Percentiles rank a stretch among this genome's conserved stretches.
These are phyloP conservation scores for Cromileptes altivelis DNA, from an alignment of 2,113 vertebrate species.

Conservation along the genomic window DNA sequence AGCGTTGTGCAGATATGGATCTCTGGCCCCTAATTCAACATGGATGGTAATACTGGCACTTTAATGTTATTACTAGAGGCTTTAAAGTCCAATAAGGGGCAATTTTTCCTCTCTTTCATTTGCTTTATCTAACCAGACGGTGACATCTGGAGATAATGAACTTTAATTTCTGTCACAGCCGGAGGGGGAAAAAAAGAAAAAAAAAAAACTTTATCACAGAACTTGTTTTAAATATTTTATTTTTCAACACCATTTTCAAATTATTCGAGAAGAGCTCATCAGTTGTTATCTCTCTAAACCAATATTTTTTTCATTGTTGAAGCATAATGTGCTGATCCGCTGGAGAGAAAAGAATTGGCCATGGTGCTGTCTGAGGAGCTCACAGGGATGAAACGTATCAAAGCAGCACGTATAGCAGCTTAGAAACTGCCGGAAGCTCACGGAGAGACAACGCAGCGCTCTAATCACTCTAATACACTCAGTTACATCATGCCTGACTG, in stretches of 20 bases:
- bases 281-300: conserved; percentile 29
- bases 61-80: conserved; percentile 38
- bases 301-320: conserved; percentile 9
- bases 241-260: conserved; percentile 43
- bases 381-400: conserved; percentile 25
- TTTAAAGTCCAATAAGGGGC: conserved; percentile 48
- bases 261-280: conserved; percentile 34
- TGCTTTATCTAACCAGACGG: conserved; percentile 44
- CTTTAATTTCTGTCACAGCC: conserved; percentile 49
- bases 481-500: background rate
- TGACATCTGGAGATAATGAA: conserved; percentile 55
- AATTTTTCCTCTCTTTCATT: conserved; percentile 29
- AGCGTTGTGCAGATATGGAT: conserved; percentile 19
- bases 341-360: conserved; percentile 5
- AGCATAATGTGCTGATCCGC: conserved; percentile 1
- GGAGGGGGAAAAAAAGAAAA: background rate
- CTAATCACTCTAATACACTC: conserved; percentile 2
- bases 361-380: conserved; percentile 1
- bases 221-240: conserved; percentile 38
- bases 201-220: conserved; percentile 9
- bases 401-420: background rate
- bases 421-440: conserved; percentile 16
- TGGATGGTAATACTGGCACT: conserved; percentile 41
- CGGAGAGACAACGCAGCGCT: background rate
- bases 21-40: conserved; percentile 54